These are phyloP conservation scores for Linepithema humile DNA, from an alignment of 1,140 invertebrate species.

Conservation along the genomic window DNA sequence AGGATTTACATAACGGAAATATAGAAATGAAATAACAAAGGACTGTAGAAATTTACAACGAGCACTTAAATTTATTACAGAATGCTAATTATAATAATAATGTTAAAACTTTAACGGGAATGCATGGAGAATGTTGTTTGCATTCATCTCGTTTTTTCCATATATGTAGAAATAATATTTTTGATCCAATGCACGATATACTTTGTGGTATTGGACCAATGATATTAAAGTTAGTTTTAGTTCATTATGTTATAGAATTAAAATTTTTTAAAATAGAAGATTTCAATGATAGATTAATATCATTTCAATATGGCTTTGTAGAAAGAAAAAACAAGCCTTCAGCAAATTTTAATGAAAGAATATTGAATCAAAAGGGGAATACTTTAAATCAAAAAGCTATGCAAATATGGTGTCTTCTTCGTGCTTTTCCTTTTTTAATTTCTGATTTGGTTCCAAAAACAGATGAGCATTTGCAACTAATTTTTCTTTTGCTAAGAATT, in stretches of 20 bases:
- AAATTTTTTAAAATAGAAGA: background rate
- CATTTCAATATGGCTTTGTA: background rate
- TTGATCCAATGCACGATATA: constrained; percentile 18
- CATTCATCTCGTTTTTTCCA: constrained; percentile 6
- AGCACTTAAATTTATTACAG: background rate
- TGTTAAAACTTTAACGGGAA: constrained; percentile 1
- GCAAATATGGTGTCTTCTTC: background rate
- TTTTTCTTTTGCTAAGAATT: background rate
- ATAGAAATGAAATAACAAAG: background rate
- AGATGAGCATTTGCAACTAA: background rate
- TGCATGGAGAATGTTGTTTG: constrained; percentile 12
- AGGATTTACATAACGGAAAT: background rate
- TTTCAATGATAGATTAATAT: background rate
- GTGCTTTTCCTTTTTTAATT: background rate
- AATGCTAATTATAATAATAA: background rate
- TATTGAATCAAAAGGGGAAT: background rate
- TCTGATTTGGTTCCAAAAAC: background rate
- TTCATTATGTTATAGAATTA: background rate
- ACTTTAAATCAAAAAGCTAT: constrained; percentile 6
- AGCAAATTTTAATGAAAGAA: background rate
- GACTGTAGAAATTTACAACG: background rate
- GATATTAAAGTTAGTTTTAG: background rate
- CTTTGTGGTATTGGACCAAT: constrained; percentile 13
- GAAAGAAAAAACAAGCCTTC: background rate
- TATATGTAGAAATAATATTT: background rate